These are phyloP conservation scores for Plotosus lineatus DNA, from an alignment of 2,113 vertebrate species.

Conservation along the genomic window DNA sequence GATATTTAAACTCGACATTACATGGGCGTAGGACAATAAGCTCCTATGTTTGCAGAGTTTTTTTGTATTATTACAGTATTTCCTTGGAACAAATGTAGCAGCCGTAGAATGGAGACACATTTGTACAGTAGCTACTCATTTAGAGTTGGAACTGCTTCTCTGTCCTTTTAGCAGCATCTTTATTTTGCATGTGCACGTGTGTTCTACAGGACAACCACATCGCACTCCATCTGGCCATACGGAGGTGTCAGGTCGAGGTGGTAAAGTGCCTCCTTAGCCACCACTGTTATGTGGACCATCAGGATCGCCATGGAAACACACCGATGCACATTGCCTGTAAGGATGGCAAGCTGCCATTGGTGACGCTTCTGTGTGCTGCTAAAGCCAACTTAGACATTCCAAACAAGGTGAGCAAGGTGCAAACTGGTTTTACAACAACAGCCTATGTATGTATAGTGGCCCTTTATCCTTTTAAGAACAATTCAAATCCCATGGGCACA, in stretches of 20 bases:
- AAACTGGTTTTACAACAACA: background rate
- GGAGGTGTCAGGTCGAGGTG: conserved; percentile 93
- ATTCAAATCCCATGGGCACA: background rate
- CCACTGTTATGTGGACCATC: conserved; percentile 82
- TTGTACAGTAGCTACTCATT: background rate
- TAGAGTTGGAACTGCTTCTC: background rate
- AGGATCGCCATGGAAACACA: conserved; percentile 93
- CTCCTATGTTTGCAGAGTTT: background rate
- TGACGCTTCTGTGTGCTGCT: conserved; percentile 82
- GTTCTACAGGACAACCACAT: conserved; percentile 89
- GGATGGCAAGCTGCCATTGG: conserved; percentile 88
- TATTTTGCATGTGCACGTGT: conserved; percentile 8
- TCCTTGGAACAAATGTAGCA: background rate
- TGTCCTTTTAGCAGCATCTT: background rate
- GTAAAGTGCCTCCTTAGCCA: conserved; percentile 85
- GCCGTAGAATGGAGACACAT: background rate
- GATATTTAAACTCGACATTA: background rate
- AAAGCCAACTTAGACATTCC: conserved; percentile 83
- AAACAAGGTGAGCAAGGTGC: conserved; percentile 81
- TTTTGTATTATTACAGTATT: no score
- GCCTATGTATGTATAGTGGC: background rate
- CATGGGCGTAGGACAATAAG: background rate
- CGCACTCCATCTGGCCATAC: conserved; percentile 91
- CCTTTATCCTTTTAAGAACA: background rate
- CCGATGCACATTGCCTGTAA: conserved; percentile 94